Conservation (phyloP, 2,113 vertebrate species). For the Romanogobio albipinnatus region DNA sequence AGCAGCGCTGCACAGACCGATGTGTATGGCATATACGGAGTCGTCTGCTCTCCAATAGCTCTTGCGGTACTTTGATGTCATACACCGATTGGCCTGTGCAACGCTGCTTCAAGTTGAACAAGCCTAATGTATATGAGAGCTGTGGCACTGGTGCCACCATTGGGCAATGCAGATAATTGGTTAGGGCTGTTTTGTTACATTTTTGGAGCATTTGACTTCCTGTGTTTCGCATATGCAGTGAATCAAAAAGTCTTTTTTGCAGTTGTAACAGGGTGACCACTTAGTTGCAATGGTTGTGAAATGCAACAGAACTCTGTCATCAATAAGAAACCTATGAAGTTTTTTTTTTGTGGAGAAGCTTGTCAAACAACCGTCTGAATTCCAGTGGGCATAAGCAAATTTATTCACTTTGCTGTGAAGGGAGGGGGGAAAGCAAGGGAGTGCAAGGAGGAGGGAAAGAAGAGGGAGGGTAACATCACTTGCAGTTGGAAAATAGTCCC, state of each 20-base stretch:
- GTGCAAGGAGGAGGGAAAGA: slow-evolving; percentile 38
- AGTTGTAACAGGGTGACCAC: background rate
- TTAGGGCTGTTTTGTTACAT: background rate
- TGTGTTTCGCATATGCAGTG: background rate
- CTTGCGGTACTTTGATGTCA: no score
- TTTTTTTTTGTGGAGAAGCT: slow-evolving; percentile 9
- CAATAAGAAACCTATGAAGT: slow-evolving; percentile 8
- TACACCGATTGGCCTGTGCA: no score
- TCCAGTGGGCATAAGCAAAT: slow-evolving; percentile 68
- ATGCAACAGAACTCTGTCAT: slow-evolving; percentile 21
- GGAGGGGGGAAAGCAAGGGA: background rate
- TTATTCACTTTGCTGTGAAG: slow-evolving; percentile 62
- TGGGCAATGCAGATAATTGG: background rate
- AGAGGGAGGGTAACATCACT: slow-evolving; percentile 43
- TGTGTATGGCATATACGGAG: no score
- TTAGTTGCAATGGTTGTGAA: background rate
- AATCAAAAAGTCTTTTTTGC: background rate
- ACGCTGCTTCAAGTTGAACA: no score
- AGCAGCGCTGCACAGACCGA: no score
- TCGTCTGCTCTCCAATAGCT: no score
- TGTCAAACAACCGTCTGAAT: slow-evolving; percentile 54
- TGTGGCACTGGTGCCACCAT: background rate
- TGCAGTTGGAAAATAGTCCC: slow-evolving; percentile 61
- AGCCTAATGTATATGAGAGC: background rate
- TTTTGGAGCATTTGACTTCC: background rate